Percentiles rank a stretch among this genome's conserved stretches.
Conservation (phyloP, 2,113 vertebrate species). For the Choloepus hoffmanni region DNA sequence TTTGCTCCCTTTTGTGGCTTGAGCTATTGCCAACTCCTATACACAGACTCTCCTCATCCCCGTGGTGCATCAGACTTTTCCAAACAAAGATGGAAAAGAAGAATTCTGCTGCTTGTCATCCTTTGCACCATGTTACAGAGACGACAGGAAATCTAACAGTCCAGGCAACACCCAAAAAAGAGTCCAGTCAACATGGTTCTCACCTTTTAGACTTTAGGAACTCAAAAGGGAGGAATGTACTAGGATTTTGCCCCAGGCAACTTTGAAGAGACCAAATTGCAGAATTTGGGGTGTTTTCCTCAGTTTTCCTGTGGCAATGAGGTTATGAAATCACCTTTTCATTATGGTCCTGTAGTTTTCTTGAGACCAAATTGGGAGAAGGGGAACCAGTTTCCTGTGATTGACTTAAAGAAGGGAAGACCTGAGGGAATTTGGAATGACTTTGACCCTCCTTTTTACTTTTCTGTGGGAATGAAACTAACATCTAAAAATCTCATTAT, state of each 20-base stretch:
- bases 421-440: not conserved
- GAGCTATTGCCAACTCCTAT: too few species aligned
- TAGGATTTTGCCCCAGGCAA: too few species aligned
- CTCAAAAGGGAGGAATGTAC: not conserved
- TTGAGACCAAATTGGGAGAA: not conserved
- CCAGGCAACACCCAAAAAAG: not conserved
- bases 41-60: not conserved
- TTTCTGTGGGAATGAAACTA: conserved; percentile 7
- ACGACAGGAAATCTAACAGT: not conserved
- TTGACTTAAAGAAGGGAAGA: not conserved
- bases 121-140: not conserved
- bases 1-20: not conserved
- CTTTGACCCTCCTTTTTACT: not conserved
- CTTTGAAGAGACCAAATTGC: not conserved
- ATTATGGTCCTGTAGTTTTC: not conserved
- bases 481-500: not conserved
- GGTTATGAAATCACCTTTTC: not conserved
- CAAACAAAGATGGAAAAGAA: not conserved
- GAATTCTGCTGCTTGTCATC: accelerated
- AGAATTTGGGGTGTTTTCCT: not conserved
- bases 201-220: not conserved
- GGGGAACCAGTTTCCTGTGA: not conserved
- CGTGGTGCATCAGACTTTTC: accelerated
- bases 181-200: accelerated
- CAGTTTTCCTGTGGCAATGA: accelerated